Conservation (phyloP, 1,140 invertebrate species). For the Drosophila sturtevanti region DNA sequence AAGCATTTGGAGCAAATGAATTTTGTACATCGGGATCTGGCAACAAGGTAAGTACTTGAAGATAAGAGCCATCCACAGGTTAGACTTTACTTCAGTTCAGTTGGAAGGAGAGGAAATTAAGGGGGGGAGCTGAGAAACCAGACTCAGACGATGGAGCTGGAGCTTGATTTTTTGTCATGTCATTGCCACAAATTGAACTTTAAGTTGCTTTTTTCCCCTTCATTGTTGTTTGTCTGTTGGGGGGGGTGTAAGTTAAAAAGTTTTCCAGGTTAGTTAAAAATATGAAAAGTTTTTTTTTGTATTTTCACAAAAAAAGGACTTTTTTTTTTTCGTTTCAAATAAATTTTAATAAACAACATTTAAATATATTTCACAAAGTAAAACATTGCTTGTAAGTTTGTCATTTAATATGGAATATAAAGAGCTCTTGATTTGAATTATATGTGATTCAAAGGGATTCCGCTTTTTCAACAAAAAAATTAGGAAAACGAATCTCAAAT, state of each 20-base stretch:
- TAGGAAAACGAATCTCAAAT: no score
- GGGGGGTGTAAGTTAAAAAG: constrained; percentile 14
- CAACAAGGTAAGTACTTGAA: constrained; percentile 86
- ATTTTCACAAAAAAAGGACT: not conserved
- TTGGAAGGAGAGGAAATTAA: no score
- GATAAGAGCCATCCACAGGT: constrained; percentile 43
- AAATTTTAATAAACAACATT: not conserved
- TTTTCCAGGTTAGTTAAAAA: constrained; percentile 40
- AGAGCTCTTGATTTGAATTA: no score
- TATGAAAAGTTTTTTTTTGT: constrained; percentile 24
- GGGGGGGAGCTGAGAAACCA: no score
- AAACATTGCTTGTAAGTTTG: not conserved
- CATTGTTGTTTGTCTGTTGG: not conserved
- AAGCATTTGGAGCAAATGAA: constrained; percentile 92
- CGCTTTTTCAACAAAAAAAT: no score
- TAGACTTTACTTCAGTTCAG: constrained; percentile 5
- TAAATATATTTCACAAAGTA: not conserved
- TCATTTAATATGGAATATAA: not conserved
- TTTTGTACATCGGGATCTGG: constrained; percentile 91
- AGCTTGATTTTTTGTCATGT: constrained; percentile 38
- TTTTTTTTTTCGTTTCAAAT: not conserved
- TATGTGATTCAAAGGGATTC: no score
- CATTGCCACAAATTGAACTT: constrained; percentile 57
- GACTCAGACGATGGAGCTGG: not conserved
- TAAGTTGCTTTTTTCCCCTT: constrained; percentile 28